Evolutionary conservation across 2,888 invertebrate genomes (phyloP), one percentile per base, ranked within the genome.

Genomic region (Homarus gammarus): DNA sequence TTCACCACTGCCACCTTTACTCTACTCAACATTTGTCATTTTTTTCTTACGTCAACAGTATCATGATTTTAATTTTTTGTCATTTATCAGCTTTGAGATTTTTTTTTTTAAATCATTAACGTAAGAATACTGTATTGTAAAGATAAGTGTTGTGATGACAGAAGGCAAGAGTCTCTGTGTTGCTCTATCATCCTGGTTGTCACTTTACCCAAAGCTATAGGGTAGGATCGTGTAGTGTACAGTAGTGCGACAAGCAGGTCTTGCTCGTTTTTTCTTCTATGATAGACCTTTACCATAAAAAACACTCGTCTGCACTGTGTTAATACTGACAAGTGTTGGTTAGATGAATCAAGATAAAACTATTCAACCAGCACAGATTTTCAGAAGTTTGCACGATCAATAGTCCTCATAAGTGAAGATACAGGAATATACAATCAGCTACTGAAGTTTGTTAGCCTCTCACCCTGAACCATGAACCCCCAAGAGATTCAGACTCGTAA

Each of bases 191-290:
- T n/a, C 40, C 22, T 81, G 81, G 81, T 61, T 81, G 81, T 64
- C 75, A 75, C 6, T 27, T 22, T 75, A 49, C 22, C 36, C 15
- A 27, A 38, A 22, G 51, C 38, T 8, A 8, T 51, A 81, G 81
- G 38, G 22, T 51, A 81, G 81, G 38, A 81, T 40, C 36, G 8
- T 18, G 27, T 38, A 36, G 36, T 27, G 56, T 56, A 27, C 22
- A 61, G 64, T n/a, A n/a, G 22, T 51, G 40, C 81, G 64, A 22
- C 81, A 81, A 81, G 81, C 81, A 12, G 81, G 81, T 38, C 81
- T 81, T 81, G 61, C 27, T 79, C 49, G 79, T 38, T 27, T 56
- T 33, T 56, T 27, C 3, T 44, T n/a, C n/a, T n/a, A n/a, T n/a
- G 0, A 31, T 70, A 70, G 70, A 70, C 70, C 31, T 33, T 44